These are phyloP conservation scores for Psylliodes chrysocephalus DNA, from an alignment of 2,888 invertebrate genomes.

Conservation along the genomic window DNA sequence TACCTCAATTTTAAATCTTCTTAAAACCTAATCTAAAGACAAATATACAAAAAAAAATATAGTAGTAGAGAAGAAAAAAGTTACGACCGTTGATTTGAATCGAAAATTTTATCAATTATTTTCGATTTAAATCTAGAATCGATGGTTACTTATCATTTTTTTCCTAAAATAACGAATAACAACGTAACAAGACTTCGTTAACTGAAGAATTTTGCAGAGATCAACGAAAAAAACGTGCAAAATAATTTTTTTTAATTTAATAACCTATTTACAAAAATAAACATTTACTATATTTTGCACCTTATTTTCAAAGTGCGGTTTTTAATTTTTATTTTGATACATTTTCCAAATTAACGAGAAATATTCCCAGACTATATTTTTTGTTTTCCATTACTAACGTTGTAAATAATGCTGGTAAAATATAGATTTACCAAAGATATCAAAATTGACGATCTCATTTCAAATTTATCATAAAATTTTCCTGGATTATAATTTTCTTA, in stretches of 20 bases:
- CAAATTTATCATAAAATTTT: too few species aligned
- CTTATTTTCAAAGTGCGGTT: slow-evolving; percentile 8
- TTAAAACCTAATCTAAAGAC: slow-evolving; percentile 36
- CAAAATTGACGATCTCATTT: too few species aligned
- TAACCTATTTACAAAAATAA: slow-evolving; percentile 39
- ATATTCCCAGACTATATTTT: too few species aligned
- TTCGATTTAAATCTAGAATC: not conserved
- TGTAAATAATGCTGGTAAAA: too few species aligned
- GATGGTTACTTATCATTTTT: slow-evolving; percentile 22
- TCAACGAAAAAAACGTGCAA: slow-evolving; percentile 27
- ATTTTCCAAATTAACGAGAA: too few species aligned
- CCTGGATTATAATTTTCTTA: too few species aligned
- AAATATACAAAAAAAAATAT: slow-evolving; percentile 37
- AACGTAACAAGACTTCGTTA: slow-evolving; percentile 19
- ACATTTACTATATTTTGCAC: slow-evolving; percentile 20
- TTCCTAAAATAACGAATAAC: slow-evolving; percentile 29
- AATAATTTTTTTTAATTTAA: slow-evolving; percentile 7
- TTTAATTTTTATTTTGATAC: too few species aligned
- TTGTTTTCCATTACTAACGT: too few species aligned
- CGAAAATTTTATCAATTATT: slow-evolving; percentile 1
- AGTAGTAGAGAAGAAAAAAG: slow-evolving; percentile 1
- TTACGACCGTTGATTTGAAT: not conserved
- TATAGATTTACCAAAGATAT: too few species aligned
- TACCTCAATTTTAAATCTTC: slow-evolving; percentile 48
- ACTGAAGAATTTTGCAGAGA: slow-evolving; percentile 21